Evolutionary conservation across 2,113 vertebrate genomes (phyloP).

Genomic region (Lethenteron camtschaticum): DNA sequence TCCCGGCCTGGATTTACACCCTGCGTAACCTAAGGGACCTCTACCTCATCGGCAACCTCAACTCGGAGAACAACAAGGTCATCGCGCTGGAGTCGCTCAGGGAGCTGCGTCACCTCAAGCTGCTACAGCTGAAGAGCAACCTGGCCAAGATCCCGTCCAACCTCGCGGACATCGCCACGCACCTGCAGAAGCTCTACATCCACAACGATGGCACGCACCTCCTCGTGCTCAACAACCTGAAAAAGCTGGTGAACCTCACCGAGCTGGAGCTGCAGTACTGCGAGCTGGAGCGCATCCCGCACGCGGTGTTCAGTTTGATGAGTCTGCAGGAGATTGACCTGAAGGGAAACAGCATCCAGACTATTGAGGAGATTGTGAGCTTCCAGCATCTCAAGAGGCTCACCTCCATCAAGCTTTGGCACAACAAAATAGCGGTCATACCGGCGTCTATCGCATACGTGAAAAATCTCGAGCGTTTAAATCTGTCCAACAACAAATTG

Average conservation of each 20-base stretch:
- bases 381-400: conserved; percentile 93
- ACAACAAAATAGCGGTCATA: conserved; percentile 88
- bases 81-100: conserved; percentile 84
- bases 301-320: conserved; percentile 85
- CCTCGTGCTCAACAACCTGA: conserved; percentile 79
- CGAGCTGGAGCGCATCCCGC: conserved; percentile 86
- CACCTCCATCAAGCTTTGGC: conserved; percentile 85
- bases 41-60: conserved; percentile 77
- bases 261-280: conserved; percentile 86
- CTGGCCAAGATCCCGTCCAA: conserved; percentile 93
- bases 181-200: conserved; percentile 69
- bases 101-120: conserved; percentile 70
- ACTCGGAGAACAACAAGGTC: conserved; percentile 98
- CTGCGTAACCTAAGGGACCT: conserved; percentile 71
- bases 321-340: conserved; percentile 89
- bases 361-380: conserved; percentile 92
- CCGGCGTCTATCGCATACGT: conserved; percentile 71
- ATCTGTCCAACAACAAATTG: conserved; percentile 88
- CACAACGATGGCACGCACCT: conserved; percentile 94
- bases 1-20: conserved; percentile 85
- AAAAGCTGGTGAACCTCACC: conserved; percentile 87
- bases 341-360: conserved; percentile 89
- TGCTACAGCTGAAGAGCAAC: conserved; percentile 86
- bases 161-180: conserved; percentile 78
- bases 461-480: conserved; percentile 76